Evolutionary conservation across 2,888 invertebrate species (phyloP), one percentile per base, ranked within the genome.

Genomic region (Drosophila antonietae): DNA sequence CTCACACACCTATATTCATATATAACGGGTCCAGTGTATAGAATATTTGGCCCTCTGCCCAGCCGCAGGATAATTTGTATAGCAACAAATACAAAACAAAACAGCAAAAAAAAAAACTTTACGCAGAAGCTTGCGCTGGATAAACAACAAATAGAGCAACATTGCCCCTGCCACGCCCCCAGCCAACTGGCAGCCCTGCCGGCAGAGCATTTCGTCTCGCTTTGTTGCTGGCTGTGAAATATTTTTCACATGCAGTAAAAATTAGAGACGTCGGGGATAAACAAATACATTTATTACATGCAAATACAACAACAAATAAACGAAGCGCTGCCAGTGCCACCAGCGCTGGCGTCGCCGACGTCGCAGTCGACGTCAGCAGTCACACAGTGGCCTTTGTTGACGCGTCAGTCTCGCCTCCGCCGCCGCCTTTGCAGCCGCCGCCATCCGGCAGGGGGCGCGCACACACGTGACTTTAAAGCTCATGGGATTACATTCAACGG

Each of bases 391-490:
- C 79, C 76, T 87, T 87, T 81, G 81, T 84, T 57, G 78, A n/a
- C 73, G 51, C 72, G 72, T 80, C 78, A 68, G 72, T 53, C 72
- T 75, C 71, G 71, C 55, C 31, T 44, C 44, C 56, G 52, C 62
- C 69, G 31, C 52, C 52, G 28, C 55, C 35, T n/a, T n/a, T n/a
- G n/a, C n/a, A n/a, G 52, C 62, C 69, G 31, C 52, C 52, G 28
- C 55, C 35, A 35, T 18, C 43, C 33, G 57, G 35, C 57, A 44
- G 57, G 44, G 57, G 57, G 59, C 68, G 63, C 81, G 63, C 81
- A 74, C 75, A 90, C 90, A 87, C 86, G 86, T 87, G 90, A 90
- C 86, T 87, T 87, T 90, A 90, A 87, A 90, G 89, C 89, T 87
- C 85, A 72, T 72, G 86, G 90, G 90, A 87, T 87, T 90, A 87